Conservation (phyloP, 2,113 vertebrate species). For the Hemichromis elongatus region DNA sequence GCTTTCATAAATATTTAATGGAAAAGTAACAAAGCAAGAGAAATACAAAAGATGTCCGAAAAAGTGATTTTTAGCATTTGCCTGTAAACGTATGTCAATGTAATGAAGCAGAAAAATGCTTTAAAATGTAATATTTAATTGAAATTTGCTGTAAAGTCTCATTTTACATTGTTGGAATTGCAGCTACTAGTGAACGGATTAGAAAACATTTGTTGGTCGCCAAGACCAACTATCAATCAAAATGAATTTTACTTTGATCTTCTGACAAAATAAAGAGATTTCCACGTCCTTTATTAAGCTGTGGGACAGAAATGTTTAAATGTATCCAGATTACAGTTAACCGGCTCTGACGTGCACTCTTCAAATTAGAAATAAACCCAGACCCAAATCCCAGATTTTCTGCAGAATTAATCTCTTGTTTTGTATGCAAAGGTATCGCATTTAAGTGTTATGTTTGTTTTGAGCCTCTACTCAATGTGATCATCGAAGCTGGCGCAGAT, state of each 20-base stretch:
- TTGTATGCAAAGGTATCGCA: background rate
- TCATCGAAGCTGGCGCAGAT: too few relatives aligned
- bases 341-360: background rate
- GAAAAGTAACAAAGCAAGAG: background rate
- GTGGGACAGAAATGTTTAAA: background rate
- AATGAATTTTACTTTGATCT: background rate
- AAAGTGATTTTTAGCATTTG: background rate
- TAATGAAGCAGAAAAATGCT: background rate
- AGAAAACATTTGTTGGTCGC: fast-evolving
- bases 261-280: background rate
- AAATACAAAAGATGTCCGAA: background rate
- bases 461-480: too few relatives aligned
- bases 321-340: background rate
- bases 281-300: background rate
- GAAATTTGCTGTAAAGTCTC: background rate
- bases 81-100: background rate
- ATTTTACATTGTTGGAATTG: background rate
- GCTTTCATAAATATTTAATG: background rate
- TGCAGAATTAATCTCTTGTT: background rate
- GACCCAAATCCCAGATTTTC: background rate
- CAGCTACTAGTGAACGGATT: background rate
- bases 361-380: background rate
- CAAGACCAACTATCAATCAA: background rate
- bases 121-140: background rate
- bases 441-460: background rate